Evolutionary conservation across 2,888 invertebrate genomes (phyloP), one percentile per base, ranked within the genome.

Genomic region (Platycheirus albimanus): DNA sequence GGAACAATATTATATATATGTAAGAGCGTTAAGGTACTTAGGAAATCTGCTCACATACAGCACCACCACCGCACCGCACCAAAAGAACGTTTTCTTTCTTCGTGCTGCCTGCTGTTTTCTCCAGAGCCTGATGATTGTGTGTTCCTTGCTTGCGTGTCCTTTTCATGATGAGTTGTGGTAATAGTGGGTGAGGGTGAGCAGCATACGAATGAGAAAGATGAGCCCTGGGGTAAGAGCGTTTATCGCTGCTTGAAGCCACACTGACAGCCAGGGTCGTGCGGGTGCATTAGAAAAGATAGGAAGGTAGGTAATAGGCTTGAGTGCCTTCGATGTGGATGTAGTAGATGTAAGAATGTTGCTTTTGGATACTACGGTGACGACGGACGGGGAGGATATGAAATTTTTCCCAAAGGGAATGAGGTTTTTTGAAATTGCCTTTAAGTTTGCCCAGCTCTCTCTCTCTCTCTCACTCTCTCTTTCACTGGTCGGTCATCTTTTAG

Each of bases 241-340:
- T 83, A 83, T 77, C 78, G 83, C 83, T 15, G 83, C 78, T 78
- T 72, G 63, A 83, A 83, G 78, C 71, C 78, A 64, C 72, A 78
- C 56, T 83, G 83, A 78, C 83, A 83, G 78, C 64, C 47, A 83
- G 83, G 78, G 83, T 83, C 78, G 77, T 78, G 56, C 61, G 77
- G 72, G 77, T 77, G 67, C 63, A 78, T 74, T 67, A 66, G 49
- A 1, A 30, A 11, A 71, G 64, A 61, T 66, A 71, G 66, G 80
- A 11, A 71, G 64, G 52, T 66, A 71, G 66, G 80, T 66, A 81
- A 76, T 81, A 76, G 76, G 66, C 66, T 61, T 51, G 81, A 81
- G 81, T 71, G 71, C 63, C 54, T 51, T n/a, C 7, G 24, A 45
- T 38, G 43, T n/a, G n/a, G n/a, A n/a, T n/a, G n/a, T n/a, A n/a